Base-by-base conservation (phyloP, 2,888 invertebrate genomes). In the Papilio protenor region DNA sequence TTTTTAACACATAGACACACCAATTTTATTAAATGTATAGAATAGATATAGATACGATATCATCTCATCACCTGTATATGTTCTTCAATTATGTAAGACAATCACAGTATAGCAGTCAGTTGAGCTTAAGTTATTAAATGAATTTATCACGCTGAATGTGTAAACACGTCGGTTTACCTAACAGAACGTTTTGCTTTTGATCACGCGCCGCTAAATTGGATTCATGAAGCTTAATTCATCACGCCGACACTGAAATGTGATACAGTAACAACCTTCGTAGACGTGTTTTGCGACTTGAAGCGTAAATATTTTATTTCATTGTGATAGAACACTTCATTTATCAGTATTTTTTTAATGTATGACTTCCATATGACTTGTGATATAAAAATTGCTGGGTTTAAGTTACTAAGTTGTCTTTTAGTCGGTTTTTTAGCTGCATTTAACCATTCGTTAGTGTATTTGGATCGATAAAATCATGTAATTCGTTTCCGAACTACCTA, bases 101-200 rank as follows among this genome's bases (percentile, higher is more conserved):
- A 47, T 40, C 16, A 33, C 8, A 45, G 12, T 33, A 40, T 16
- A 33, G n/a, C 10, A 66, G 45, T 55, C 33, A 45, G 47, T 45
- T 21, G 14, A 45, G 70, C 70, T 49, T 70, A 49, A 70, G 23
- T 2, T 70, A 70, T 70, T 70, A 70, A 70, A 70, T 49, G n/a
- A 70, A 70, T 70, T 18, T 47, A 70, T 70, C 70, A 49, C 49
- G 21, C 23, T 49, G 70, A 49, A 70, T 70, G 70, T 69, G 69
- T 70, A 70, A 49, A 70, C 70, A 70, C 23, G 70, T 70, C 49
- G 70, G 70, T 70, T 66, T 66, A 66, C 64, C 64, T 66, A 66
- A 66, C 64, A 66, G 8, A 66, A 40, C 64, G 64, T 66, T 66
- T 66, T 66, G 64, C 64, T 66, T 70, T 70, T 70, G 70, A 70